Evolutionary conservation across 2,797 vertebrate species (phyloP), one percentile per base, ranked within the genome.

Genomic region (Petrocephalus schoutedeni): DNA sequence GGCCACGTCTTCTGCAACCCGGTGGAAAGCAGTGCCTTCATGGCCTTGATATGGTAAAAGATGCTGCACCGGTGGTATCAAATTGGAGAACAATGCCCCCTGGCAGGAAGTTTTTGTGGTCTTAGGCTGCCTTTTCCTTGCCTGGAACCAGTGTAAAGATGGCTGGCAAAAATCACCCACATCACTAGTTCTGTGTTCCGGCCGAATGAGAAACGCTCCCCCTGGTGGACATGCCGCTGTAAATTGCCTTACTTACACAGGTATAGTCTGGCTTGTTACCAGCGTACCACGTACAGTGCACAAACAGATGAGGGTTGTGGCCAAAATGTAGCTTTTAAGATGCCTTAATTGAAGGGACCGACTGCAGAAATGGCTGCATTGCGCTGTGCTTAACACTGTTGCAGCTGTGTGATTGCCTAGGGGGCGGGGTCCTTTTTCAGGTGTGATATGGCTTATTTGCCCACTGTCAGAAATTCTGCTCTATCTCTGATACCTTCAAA

Each of bases 1-100:
- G 98, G 98, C n/a, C 98, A 99, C 91, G 89, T 99, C 91, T 97
- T 99, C 94, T 97, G 97, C 93, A 99, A 96, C 91, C 98, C 98
- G 0, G 96, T 98, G 2, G 95, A 97, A 87, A 74, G 88, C 6
- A 86, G 90, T 67, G 94, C 94, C 0, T 98, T 96, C 91, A 99
- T 99, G 98, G 98, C 97, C 5, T 95, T 99, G 88, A 92, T 99
- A 88, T 99, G 98, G 98, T 99, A 95, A 93, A 58, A 1, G 61
- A 41, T 19, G 41, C 77, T 7, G 0, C 16, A 16, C 45, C 32
- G 21, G 41, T 45, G 41, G 41, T 4, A n/a, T 19, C 64, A 36
- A 28, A 67, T 36, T 4, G 12, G 10, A 67, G 28, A 32, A 3
- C 10, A 32, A 23, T 3, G 10, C 8, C 61, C 61, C 61, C 61